Evolutionary conservation across 2,888 invertebrate genomes (phyloP).

Genomic region (Campoplex nolae): DNA sequence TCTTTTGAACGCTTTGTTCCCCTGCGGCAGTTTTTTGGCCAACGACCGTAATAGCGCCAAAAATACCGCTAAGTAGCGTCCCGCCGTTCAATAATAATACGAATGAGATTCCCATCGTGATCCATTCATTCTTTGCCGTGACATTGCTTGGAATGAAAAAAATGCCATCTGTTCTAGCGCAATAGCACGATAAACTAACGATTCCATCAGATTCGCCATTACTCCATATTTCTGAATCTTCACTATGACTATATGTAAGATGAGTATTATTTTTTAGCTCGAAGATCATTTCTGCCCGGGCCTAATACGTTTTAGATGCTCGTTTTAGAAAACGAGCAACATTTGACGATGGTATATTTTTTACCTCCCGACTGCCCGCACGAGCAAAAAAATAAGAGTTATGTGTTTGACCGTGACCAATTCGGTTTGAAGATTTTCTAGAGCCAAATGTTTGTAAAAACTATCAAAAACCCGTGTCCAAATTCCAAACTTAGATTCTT

Average conservation of each 20-base stretch:
- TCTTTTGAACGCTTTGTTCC: neutral
- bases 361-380: too few relatives aligned
- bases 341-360: too few relatives aligned
- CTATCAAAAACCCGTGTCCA: too few relatives aligned
- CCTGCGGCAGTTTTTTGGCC: neutral
- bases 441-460: too few relatives aligned
- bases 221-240: neutral
- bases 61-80: slow-evolving; percentile 62
- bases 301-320: too few relatives aligned
- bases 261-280: neutral
- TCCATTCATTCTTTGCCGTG: slow-evolving; percentile 72
- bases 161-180: slow-evolving; percentile 75
- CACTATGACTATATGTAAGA: neutral
- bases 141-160: slow-evolving; percentile 45
- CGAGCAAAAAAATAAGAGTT: too few relatives aligned
- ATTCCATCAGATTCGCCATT: slow-evolving; percentile 34
- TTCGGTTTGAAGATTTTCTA: too few relatives aligned
- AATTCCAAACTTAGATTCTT: too few relatives aligned
- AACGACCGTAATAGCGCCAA: slow-evolving; percentile 3
- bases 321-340: too few relatives aligned
- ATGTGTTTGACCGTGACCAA: too few relatives aligned
- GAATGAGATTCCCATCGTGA: slow-evolving; percentile 75
- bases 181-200: slow-evolving; percentile 70
- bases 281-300: too few relatives aligned
- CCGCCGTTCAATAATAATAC: slow-evolving; percentile 77